Percentiles rank a stretch among this genome's conserved stretches.
These are phyloP conservation scores for Aselliscus stoliczkanus DNA, from an alignment of 2,797 vertebrate genomes.

Conservation along the genomic window DNA sequence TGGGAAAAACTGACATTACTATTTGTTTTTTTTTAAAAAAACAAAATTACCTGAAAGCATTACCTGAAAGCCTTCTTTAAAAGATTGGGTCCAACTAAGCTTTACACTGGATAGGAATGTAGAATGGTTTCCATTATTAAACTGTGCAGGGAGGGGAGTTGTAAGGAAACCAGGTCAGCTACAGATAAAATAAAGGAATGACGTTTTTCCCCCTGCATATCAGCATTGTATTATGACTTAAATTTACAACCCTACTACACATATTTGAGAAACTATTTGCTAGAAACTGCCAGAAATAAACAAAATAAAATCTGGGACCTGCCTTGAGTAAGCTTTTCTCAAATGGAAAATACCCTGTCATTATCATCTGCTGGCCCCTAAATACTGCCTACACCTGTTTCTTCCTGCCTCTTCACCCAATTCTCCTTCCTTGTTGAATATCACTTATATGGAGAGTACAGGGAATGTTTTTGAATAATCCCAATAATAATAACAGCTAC, in stretches of 20 bases:
- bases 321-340: not conserved
- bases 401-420: not conserved
- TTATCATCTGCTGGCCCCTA: not conserved
- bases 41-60: too few relatives aligned
- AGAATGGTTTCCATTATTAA: not conserved
- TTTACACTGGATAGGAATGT: not conserved
- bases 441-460: not conserved
- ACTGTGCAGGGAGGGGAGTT: not conserved
- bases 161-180: not conserved
- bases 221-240: not conserved
- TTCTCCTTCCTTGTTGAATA: not conserved
- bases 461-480: not conserved
- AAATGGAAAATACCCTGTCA: not conserved
- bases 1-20: not conserved
- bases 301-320: not conserved
- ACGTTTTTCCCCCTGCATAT: not conserved
- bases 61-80: not conserved
- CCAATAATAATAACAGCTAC: not conserved
- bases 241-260: not conserved
- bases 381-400: not conserved
- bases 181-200: not conserved
- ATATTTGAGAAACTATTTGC: slow-evolving; percentile 5
- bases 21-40: not conserved
- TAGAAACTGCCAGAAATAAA: not conserved
- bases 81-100: not conserved